Conservation (phyloP, 1,140 invertebrate genomes). For the Trigoniulus corallinus region DNA sequence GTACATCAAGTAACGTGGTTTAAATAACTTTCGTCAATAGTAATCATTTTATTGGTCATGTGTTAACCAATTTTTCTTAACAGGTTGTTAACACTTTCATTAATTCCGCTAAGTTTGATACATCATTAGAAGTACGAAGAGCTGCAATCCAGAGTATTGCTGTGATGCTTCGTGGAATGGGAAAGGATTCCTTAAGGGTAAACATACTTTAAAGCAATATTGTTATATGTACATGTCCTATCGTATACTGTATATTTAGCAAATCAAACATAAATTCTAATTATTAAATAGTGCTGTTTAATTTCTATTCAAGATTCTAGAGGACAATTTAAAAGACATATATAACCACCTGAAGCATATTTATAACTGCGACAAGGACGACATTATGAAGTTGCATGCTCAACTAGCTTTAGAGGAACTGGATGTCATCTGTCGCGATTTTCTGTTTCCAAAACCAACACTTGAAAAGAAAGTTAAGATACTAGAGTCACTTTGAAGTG, state of each 20-base stretch:
- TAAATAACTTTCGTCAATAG: no score
- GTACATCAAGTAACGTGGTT: background rate
- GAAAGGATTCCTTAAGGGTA: conserved; percentile 41
- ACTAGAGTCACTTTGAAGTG: conserved; percentile 17
- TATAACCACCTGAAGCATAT: conserved; percentile 49
- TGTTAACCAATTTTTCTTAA: no score
- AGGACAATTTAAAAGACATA: conserved; percentile 43
- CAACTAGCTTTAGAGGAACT: conserved; percentile 58
- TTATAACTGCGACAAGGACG: conserved; percentile 44
- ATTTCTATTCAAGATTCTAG: conserved; percentile 32
- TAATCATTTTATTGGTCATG: no score
- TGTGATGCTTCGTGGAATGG: conserved; percentile 51
- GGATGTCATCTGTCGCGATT: conserved; percentile 43
- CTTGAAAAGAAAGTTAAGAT: conserved; percentile 44
- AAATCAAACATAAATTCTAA: conserved; percentile 1
- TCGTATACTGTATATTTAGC: background rate
- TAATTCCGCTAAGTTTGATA: conserved; percentile 47
- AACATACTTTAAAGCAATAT: background rate
- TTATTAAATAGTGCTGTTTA: background rate
- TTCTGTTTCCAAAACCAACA: conserved; percentile 37
- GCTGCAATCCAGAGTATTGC: conserved; percentile 59
- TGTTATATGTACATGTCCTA: no score
- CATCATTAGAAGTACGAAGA: conserved; percentile 47
- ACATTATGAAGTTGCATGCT: conserved; percentile 47
- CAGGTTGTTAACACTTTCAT: no score